Conservation (phyloP, 2,113 vertebrate species). For the Gavia stellata region DNA sequence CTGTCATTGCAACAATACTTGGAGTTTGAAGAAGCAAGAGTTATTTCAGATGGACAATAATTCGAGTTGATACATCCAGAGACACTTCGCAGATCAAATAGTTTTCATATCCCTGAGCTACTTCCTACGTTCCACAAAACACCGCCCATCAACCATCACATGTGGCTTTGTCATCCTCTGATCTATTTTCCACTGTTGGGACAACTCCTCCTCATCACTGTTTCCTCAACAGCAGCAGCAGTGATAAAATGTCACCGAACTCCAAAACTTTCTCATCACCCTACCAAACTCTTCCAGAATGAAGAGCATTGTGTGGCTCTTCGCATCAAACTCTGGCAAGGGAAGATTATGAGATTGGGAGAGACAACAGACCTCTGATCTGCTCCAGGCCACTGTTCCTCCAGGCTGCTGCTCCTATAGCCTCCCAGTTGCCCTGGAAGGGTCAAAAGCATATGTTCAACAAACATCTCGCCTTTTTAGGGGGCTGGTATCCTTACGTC, state of each 20-base stretch:
- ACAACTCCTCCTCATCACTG: neutral
- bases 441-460: neutral
- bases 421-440: neutral
- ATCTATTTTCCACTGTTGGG: neutral
- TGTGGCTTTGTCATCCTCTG: neutral
- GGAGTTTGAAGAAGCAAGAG: neutral
- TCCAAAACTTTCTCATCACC: neutral
- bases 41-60: neutral
- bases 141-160: neutral
- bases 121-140: neutral
- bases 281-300: neutral
- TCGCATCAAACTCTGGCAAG: neutral
- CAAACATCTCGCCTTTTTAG: neutral
- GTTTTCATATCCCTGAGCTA: neutral
- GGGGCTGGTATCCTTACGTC: neutral
- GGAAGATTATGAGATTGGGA: neutral
- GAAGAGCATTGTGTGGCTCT: neutral
- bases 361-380: neutral
- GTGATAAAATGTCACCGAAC: neutral
- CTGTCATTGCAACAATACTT: neutral
- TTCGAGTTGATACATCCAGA: neutral
- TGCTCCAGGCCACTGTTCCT: neutral
- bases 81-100: neutral
- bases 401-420: neutral
- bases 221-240: neutral